Evolutionary conservation across 2,888 invertebrate genomes (phyloP), one percentile per base, ranked within the genome.

Genomic region (Melieria crassipennis): DNA sequence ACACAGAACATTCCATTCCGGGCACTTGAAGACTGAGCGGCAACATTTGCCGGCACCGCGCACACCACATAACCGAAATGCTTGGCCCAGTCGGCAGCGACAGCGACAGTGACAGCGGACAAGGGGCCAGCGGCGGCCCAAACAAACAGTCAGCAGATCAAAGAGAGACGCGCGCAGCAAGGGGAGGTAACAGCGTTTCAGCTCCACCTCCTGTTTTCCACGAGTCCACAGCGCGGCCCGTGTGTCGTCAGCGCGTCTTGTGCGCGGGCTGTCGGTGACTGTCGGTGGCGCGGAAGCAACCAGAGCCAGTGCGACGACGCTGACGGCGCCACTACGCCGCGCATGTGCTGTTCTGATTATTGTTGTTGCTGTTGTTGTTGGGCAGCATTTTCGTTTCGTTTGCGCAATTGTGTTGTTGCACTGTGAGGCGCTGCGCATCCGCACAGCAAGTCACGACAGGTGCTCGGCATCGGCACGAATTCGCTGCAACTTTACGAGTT

Each of bases 211-310:
- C 60, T 67, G 46, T 16, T 58, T 60, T 47, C 43, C 47, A 43
- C 58, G 45, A 56, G 10, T 50, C 48, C 16, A 57, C 65, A 47
- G 42, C 10, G 60, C 67, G 67, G 62, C 69, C 61, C 5, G n/a
- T 46, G 47, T 69, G 69, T 69, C 69, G 69, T 69, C 69, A 62
- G 62, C 47, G 62, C 62, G 69, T 69, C 69, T 69, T 69, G 61
- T 42, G 67, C 67, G 67, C 67, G 60, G 48, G 67, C 67, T 55
- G 64, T 11, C 45, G 50, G 11, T 60, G 56, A 16, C n/a, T 67
- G 50, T 58, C 48, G 48, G 57, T 58, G 16, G 13, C 30, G 67
- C 50, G 11, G 43, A 67, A 4, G 6, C 13, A 48, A 60, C 7
- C 67, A 60, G 67, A 67, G 67, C 67, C 67, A 67, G 48, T 60